These are phyloP conservation scores for Tiphia femorata DNA, from an alignment of 2,888 invertebrate genomes.

Conservation along the genomic window DNA sequence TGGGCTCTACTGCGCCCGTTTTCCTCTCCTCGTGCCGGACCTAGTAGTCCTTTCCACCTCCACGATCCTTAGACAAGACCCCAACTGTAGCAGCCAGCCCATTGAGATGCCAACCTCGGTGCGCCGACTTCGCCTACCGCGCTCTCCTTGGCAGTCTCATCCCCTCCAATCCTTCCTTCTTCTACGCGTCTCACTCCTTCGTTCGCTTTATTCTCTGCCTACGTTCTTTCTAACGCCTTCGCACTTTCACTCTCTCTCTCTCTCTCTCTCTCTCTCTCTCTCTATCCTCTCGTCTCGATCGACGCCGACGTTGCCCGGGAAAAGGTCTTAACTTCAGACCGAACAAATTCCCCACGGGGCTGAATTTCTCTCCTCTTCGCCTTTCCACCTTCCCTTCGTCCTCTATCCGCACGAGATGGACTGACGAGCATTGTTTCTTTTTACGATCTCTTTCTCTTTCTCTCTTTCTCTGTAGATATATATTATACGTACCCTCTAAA, in stretches of 20 bases:
- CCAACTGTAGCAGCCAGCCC: too few species aligned
- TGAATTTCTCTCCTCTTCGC: background rate
- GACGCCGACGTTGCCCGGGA: background rate
- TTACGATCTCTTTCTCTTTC: slow-evolving; percentile 5
- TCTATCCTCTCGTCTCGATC: background rate
- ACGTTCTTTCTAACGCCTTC: background rate
- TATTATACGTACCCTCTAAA: background rate
- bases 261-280: background rate
- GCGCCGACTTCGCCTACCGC: too few species aligned
- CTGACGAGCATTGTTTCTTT: slow-evolving; percentile 11
- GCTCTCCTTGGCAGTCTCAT: too few species aligned
- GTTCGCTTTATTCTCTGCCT: too few species aligned
- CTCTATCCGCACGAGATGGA: slow-evolving; percentile 5
- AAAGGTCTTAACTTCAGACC: slow-evolving; percentile 13
- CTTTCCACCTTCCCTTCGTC: background rate
- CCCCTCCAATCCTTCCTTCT: background rate
- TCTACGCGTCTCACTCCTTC: too few species aligned
- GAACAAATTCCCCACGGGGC: slow-evolving; percentile 16
- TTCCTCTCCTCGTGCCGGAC: background rate
- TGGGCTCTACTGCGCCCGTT: background rate
- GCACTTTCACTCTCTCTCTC: background rate
- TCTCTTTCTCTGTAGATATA: too few species aligned
- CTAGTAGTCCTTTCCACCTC: too few species aligned
- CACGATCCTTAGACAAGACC: too few species aligned
- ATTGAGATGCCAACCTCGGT: too few species aligned